phyloP scores from a whole-genome alignment of 1,140 invertebrate genomes.

The Lasioglossum baleicum region DNA sequence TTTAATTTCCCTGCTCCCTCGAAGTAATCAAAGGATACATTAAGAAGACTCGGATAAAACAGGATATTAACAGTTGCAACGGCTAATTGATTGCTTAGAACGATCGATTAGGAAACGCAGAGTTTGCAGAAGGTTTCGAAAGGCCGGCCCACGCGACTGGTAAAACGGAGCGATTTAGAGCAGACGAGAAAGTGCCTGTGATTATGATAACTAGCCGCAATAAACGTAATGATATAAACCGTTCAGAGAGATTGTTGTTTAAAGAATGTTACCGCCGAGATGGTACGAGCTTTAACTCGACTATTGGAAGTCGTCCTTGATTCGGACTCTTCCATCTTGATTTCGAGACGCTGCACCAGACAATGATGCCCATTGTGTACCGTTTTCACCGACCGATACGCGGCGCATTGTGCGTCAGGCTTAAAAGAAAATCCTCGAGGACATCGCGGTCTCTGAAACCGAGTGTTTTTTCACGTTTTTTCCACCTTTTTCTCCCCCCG shows the following conservation, averaged over 20 bases:
- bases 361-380: not conserved
- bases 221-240: conserved; percentile 47
- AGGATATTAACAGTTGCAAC: too few species aligned
- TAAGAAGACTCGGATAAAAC: too few species aligned
- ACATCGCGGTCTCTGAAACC: too few species aligned
- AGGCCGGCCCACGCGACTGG: conserved; percentile 3
- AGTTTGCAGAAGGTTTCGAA: conserved; percentile 33
- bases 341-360: not conserved
- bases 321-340: conserved; percentile 1
- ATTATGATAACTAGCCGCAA: conserved; percentile 52
- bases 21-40: not conserved
- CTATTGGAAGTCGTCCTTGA: not conserved
- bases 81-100: conserved; percentile 12
- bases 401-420: too few species aligned
- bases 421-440: not conserved
- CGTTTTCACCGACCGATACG: not conserved
- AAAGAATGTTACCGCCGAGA: conserved; percentile 7
- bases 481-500: too few species aligned
- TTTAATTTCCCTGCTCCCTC: too few species aligned
- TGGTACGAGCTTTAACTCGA: conserved; percentile 11
- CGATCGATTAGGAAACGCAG: conserved; percentile 15
- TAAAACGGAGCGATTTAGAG: too few species aligned
- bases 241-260: conserved; percentile 34
- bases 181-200: conserved; percentile 43
- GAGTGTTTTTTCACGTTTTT: too few species aligned